These are phyloP conservation scores for Battus philenor DNA, from an alignment of 1,140 invertebrate species.

Conservation along the genomic window DNA sequence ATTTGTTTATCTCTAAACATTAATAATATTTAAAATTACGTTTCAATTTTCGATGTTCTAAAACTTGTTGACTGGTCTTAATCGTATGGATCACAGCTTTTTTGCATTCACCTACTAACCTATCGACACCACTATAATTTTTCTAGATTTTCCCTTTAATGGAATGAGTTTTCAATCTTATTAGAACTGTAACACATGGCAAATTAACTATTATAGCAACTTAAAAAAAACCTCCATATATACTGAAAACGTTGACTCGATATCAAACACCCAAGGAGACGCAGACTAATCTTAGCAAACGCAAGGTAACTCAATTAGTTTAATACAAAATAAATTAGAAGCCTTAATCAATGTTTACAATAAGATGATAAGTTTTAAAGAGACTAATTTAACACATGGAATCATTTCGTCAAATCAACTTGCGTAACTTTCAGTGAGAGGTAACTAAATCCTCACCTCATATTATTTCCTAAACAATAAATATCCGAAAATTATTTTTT, in stretches of 20 bases:
- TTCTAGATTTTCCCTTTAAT: constrained; percentile 54
- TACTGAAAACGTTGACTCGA: constrained; percentile 1
- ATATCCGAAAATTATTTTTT: constrained; percentile 61
- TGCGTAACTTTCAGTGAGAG: constrained; percentile 32
- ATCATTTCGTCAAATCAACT: constrained; percentile 7
- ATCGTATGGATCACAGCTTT: constrained; percentile 71
- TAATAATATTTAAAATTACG: constrained; percentile 59
- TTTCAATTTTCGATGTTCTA: constrained; percentile 75
- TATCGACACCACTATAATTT: constrained; percentile 72
- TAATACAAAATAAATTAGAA: constrained; percentile 13
- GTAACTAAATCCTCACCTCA: constrained; percentile 33
- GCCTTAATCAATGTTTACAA: constrained; percentile 2
- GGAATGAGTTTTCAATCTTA: constrained; percentile 61
- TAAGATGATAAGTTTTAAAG: background rate
- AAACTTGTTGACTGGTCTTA: constrained; percentile 75
- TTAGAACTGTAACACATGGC: constrained; percentile 49
- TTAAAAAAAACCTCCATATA: constrained; percentile 7
- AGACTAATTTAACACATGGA: constrained; percentile 9
- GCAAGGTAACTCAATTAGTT: constrained; percentile 10
- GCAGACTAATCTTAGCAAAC: constrained; percentile 5
- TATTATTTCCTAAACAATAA: constrained; percentile 49
- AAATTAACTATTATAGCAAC: constrained; percentile 34
- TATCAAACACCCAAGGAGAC: constrained; percentile 3
- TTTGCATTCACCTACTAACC: constrained; percentile 70
- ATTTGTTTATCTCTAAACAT: constrained; percentile 58